A percentile compares a stretch with the other conserved stretches of the same genome.
These are phyloP conservation scores for Dysidea cf. avara DNA, from an alignment of 37 sponge, comb jelly and placozoan genomes.

Conservation along the genomic window DNA sequence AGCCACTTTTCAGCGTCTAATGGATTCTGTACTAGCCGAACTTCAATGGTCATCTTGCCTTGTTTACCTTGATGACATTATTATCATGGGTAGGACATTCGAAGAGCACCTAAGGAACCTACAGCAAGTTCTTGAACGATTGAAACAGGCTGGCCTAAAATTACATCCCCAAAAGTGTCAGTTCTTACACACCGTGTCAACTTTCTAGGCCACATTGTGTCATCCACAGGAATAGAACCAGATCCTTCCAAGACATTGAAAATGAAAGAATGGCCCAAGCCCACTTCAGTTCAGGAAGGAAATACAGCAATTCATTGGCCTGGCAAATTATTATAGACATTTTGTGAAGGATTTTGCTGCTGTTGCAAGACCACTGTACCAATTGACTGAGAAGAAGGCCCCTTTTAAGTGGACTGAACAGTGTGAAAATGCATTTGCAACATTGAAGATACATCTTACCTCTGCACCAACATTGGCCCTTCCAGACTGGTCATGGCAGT, in stretches of 20 bases:
- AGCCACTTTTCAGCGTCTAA: conserved; percentile 27
- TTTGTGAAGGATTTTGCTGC: too few relatives aligned
- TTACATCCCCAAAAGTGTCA: conserved; percentile 10
- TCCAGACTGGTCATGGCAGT: too few relatives aligned
- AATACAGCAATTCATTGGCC: too few relatives aligned
- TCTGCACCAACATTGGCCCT: too few relatives aligned
- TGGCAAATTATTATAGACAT: too few relatives aligned
- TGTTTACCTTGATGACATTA: conserved; percentile 25
- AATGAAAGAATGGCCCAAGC: conserved; percentile 5
- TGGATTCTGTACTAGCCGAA: conserved; percentile 8
- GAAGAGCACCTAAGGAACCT: conserved; percentile 9
- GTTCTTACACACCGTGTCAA: not conserved
- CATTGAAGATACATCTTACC: too few relatives aligned
- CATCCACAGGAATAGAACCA: not conserved
- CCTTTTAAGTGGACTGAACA: too few relatives aligned
- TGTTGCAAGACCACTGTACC: too few relatives aligned
- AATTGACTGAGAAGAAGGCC: too few relatives aligned
- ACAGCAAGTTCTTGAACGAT: not conserved
- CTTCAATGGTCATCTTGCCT: not conserved
- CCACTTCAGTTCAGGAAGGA: too few relatives aligned
- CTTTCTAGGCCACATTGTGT: conserved; percentile 25
- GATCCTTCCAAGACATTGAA: conserved; percentile 3
- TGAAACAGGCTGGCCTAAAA: conserved; percentile 10
- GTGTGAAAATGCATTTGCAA: too few relatives aligned
- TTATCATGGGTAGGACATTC: conserved; percentile 8